phyloP scores from a whole-genome alignment of 2,888 invertebrate species.

The Mantis religiosa region DNA sequence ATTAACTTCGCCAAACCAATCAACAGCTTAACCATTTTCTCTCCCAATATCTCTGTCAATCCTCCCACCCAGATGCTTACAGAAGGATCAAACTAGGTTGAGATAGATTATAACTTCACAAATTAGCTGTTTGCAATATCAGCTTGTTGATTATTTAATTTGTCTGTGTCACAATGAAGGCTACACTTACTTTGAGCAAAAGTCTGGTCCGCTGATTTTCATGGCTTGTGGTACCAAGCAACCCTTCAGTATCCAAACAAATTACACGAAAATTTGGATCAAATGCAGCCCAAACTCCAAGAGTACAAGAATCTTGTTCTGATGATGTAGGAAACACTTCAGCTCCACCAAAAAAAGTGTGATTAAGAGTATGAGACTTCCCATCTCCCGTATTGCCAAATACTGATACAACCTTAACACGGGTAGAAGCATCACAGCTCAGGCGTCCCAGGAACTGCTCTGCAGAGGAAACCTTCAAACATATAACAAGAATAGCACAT shows the following conservation, averaged over 20 bases:
- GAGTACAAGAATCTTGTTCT: slow-evolving; percentile 65
- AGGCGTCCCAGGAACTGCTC: slow-evolving; percentile 52
- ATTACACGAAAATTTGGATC: slow-evolving; percentile 61
- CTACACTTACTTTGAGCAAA: slow-evolving; percentile 56
- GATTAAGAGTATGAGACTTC: slow-evolving; percentile 74
- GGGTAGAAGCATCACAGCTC: slow-evolving; percentile 49
- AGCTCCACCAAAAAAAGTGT: slow-evolving; percentile 62
- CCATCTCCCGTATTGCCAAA: slow-evolving; percentile 84
- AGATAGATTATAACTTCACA: too few relatives aligned
- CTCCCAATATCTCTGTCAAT: too few relatives aligned
- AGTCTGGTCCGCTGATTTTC: slow-evolving; percentile 64
- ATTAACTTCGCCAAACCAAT: too few relatives aligned
- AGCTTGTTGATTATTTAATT: too few relatives aligned
- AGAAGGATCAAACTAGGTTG: too few relatives aligned
- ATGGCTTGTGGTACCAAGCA: slow-evolving; percentile 58
- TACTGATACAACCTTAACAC: slow-evolving; percentile 75
- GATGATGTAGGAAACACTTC: slow-evolving; percentile 63
- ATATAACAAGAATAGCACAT: neutral
- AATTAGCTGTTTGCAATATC: too few relatives aligned
- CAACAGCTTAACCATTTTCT: too few relatives aligned
- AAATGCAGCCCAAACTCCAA: slow-evolving; percentile 75
- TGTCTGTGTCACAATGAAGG: too few relatives aligned
- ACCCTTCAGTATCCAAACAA: slow-evolving; percentile 76
- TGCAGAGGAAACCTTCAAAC: slow-evolving; percentile 44
- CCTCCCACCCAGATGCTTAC: too few relatives aligned